Evolutionary conservation across 2,797 vertebrate species (phyloP), one percentile per base, ranked within the genome.

Genomic region (Apogon hyalosoma): DNA sequence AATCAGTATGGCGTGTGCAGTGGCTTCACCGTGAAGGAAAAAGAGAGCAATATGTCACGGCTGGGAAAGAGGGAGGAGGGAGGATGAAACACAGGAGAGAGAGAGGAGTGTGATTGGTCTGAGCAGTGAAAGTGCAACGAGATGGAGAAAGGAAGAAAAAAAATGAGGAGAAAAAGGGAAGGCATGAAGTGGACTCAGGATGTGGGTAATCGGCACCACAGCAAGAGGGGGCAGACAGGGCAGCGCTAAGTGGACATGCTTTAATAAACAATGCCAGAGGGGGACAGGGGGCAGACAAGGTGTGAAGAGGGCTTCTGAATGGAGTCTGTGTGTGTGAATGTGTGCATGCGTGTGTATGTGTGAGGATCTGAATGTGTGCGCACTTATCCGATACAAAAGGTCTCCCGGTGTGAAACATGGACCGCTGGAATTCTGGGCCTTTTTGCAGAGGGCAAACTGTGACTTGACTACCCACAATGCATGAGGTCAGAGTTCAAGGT

Each of bases 201-300:
- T 88, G 90, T 89, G 83, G 84, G 83, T 90, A 89, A 89, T 91
- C 79, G 65, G 85, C 79, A 87, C 85, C 77, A 57, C 80, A 55
- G 86, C 73, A 63, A 75, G 70, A 71, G 72, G 62, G 84, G 78
- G 84, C 86, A 87, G 87, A 88, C 74, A 55, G 83, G 79, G 71
- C 73, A 76, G 84, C 72, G 61, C 84, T 90, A 89, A 92, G 85
- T 89, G 90, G 88, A 91, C 86, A 68, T 87, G 87, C 84, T 88
- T 87, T 86, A 75, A 84, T 90, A 88, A 92, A 91, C 88, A 91
- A 90, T 86, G 86, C 80, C 82, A 60, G 82, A 80, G 73, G 85
- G 86, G 77, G 82, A 57, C 1, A 15, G 52, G 77, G 71, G 74
- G 75, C 75, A 75, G 87, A 68, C 78, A 84, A 91, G 90, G 91